Evolutionary conservation across 2,797 vertebrate species (phyloP).

Genomic region (Onychomys arenicola): DNA sequence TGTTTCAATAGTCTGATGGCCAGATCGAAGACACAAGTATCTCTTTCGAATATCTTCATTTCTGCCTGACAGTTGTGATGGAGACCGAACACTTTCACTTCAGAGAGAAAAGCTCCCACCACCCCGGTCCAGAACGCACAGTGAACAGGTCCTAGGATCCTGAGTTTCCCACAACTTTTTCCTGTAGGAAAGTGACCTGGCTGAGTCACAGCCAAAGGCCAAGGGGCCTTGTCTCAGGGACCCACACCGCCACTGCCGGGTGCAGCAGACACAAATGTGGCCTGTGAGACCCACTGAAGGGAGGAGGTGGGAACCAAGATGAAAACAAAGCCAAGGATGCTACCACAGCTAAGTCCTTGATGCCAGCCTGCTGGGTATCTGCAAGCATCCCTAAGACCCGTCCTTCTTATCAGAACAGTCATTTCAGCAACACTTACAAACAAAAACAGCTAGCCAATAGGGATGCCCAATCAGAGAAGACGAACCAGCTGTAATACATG

Average conservation of each 20-base stretch:
- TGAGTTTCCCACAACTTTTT: background rate
- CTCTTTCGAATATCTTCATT: background rate
- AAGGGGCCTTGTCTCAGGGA: background rate
- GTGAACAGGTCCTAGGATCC: background rate
- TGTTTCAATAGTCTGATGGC: background rate
- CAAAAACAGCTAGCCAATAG: background rate
- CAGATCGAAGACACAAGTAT: background rate
- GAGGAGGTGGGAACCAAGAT: background rate
- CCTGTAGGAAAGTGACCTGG: background rate
- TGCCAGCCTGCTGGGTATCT: background rate
- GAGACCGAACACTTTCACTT: background rate
- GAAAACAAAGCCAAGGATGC: background rate
- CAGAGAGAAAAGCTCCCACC: background rate
- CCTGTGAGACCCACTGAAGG: background rate
- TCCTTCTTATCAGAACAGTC: background rate
- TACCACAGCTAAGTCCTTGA: background rate
- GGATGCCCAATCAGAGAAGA: background rate
- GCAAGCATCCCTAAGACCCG: background rate
- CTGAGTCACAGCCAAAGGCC: background rate
- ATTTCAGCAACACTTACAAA: slow-evolving; percentile 33
- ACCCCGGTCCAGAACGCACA: background rate
- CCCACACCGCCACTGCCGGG: background rate
- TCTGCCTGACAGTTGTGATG: background rate
- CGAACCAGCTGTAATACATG: slow-evolving; percentile 2
- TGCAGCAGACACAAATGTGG: background rate